Conservation (phyloP, 2,797 vertebrate species). For the Hypotaenidia philippensis region DNA sequence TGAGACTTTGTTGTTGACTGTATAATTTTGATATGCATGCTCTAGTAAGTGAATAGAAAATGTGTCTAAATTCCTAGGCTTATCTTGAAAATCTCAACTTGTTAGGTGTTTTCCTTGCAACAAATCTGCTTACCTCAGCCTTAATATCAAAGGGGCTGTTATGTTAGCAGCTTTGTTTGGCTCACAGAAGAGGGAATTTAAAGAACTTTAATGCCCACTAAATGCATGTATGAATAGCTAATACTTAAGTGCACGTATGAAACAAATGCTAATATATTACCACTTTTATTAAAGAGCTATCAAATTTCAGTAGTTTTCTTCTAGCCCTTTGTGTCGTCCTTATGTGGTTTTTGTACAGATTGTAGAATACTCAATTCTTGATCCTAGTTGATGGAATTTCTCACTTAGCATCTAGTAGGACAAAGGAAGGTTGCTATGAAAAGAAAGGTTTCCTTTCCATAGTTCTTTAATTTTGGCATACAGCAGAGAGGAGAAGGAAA, state of each 20-base stretch:
- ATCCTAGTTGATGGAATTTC: background rate
- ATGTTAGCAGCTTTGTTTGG: background rate
- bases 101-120: background rate
- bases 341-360: background rate
- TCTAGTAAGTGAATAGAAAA: background rate
- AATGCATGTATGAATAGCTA: background rate
- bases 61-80: background rate
- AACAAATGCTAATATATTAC: background rate
- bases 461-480: slow-evolving; percentile 5
- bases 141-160: background rate
- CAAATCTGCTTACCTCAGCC: background rate
- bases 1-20: background rate
- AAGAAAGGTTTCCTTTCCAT: background rate
- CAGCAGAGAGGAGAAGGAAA: background rate
- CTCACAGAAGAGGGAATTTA: background rate
- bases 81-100: background rate
- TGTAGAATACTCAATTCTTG: background rate
- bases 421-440: background rate
- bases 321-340: background rate
- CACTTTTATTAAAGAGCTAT: background rate
- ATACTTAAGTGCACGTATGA: background rate
- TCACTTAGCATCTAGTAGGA: background rate
- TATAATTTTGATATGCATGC: background rate
- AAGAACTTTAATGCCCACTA: background rate
- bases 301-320: background rate